These are phyloP conservation scores for Eucera pruinosa DNA, from an alignment of 2,888 invertebrate species.

Conservation along the genomic window DNA sequence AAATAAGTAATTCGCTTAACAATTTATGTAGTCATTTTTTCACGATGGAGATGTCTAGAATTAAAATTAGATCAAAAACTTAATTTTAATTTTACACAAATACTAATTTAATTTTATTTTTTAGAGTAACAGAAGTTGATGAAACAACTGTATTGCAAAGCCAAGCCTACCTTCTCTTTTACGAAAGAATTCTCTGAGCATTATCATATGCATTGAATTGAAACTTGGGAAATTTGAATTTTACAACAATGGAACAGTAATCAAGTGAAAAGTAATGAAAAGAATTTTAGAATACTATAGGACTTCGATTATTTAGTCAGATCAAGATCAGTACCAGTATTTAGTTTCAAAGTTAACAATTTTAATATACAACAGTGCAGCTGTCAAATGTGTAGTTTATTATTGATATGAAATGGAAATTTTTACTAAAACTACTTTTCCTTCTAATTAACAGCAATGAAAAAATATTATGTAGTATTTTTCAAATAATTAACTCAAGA, in stretches of 20 bases:
- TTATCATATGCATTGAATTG: not conserved
- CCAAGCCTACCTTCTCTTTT: constrained; percentile 98
- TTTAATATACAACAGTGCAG: constrained; percentile 7
- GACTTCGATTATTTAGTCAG: constrained; percentile 9
- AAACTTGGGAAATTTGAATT: constrained; percentile 19
- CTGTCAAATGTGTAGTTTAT: constrained; percentile 9
- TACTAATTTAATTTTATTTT: constrained; percentile 25
- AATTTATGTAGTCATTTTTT: too few species aligned
- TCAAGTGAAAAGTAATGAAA: constrained; percentile 1
- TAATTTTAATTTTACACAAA: too few species aligned
- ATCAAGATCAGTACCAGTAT: constrained; percentile 1
- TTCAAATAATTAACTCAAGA: constrained; percentile 1
- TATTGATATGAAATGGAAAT: not conserved
- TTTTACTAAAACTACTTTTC: constrained; percentile 4
- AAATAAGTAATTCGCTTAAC: not conserved
- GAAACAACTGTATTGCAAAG: constrained; percentile 92
- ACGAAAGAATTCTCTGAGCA: constrained; percentile 94
- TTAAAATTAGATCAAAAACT: too few species aligned
- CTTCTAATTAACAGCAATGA: constrained; percentile 1
- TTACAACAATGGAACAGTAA: not conserved
- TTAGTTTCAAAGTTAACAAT: not conserved
- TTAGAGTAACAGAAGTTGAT: constrained; percentile 90
- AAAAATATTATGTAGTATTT: constrained; percentile 1
- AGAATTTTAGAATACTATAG: constrained; percentile 10
- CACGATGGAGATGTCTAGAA: too few species aligned